These are phyloP conservation scores for Molossus molossus DNA, from an alignment of 2,797 vertebrate species.

Conservation along the genomic window DNA sequence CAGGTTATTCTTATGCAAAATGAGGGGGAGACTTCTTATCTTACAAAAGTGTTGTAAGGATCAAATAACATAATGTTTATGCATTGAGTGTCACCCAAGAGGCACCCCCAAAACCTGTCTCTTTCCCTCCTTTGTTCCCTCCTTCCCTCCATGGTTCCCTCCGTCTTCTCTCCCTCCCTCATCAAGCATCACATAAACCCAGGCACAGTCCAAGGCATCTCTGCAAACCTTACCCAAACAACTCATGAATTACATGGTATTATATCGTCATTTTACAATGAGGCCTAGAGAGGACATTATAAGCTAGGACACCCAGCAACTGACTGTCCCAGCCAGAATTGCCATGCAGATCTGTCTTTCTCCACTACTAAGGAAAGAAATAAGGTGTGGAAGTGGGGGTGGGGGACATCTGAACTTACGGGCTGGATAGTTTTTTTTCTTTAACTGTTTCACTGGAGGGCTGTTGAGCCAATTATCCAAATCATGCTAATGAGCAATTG, in stretches of 20 bases:
- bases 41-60: background rate
- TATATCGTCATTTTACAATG: slow-evolving; percentile 51
- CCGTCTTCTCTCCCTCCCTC: background rate
- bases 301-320: background rate
- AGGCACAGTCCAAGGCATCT: background rate
- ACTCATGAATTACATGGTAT: background rate
- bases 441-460: slow-evolving; percentile 50
- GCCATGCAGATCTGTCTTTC: background rate
- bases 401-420: background rate
- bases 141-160: background rate
- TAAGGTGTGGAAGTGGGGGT: background rate
- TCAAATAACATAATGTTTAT: slow-evolving; percentile 8
- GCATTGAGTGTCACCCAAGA: background rate
- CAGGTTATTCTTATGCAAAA: slow-evolving; percentile 63
- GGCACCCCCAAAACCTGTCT: background rate
- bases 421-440: slow-evolving; percentile 42
- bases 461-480: slow-evolving; percentile 78
- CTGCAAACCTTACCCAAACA: background rate
- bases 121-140: background rate
- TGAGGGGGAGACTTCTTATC: background rate
- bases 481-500: slow-evolving; percentile 77
- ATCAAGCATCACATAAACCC: background rate
- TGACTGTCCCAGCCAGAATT: background rate
- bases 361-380: background rate
- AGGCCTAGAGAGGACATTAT: background rate